These are phyloP conservation scores for Leucoma salicis DNA, from an alignment of 2,888 invertebrate species.

Conservation along the genomic window DNA sequence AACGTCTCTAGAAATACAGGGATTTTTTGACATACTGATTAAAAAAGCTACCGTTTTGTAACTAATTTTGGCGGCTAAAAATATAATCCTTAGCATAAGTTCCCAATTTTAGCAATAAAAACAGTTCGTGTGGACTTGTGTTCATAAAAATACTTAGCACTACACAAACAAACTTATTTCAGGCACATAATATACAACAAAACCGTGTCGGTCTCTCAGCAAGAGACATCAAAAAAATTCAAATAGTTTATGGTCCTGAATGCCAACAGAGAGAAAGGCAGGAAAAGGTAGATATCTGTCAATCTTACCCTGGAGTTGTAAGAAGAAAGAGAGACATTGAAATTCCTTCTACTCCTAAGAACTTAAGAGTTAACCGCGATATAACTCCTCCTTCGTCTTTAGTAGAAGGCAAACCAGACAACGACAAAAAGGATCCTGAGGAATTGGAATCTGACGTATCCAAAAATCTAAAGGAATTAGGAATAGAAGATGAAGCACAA, in stretches of 20 bases:
- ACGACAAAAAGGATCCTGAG: neutral
- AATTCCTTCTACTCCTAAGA: slow-evolving; percentile 15
- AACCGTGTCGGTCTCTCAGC: slow-evolving; percentile 44
- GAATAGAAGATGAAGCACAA: slow-evolving; percentile 46
- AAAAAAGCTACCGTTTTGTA: too few species aligned
- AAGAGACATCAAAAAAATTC: slow-evolving; percentile 56
- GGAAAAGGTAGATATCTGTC: slow-evolving; percentile 63
- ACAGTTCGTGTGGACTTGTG: too few species aligned
- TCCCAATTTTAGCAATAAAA: too few species aligned
- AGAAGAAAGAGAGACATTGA: slow-evolving; percentile 36
- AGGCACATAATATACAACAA: slow-evolving; percentile 35
- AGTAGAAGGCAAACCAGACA: neutral
- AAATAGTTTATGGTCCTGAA: slow-evolving; percentile 58
- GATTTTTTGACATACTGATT: too few species aligned
- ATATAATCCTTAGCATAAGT: too few species aligned
- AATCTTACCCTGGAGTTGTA: slow-evolving; percentile 53
- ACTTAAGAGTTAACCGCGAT: slow-evolving; percentile 58
- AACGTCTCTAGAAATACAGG: too few species aligned
- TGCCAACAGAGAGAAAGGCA: slow-evolving; percentile 56
- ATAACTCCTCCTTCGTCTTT: slow-evolving; percentile 55
- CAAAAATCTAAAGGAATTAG: slow-evolving; percentile 37
- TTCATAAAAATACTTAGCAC: too few species aligned
- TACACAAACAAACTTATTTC: neutral
- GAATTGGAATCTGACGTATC: neutral
- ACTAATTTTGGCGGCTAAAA: too few species aligned